These are phyloP conservation scores for Kryptolebias ocellatus DNA, from an alignment of 2,797 vertebrate genomes.

Conservation along the genomic window DNA sequence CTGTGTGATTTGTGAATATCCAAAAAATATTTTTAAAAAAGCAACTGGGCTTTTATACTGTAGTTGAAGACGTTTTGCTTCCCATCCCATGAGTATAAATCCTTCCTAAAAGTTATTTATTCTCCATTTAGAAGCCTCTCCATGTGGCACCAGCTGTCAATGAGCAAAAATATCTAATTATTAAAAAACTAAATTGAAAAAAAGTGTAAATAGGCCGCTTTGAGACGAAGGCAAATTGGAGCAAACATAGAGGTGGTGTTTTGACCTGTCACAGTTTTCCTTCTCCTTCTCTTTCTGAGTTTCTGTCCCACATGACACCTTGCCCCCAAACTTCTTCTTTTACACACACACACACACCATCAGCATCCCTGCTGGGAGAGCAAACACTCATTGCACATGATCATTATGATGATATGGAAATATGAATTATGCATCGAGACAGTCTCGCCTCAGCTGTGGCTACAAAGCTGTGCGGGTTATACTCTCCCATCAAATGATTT, in stretches of 20 bases:
- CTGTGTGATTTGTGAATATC: too few relatives aligned
- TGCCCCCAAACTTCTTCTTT: not conserved
- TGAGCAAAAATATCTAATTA: constrained; percentile 56
- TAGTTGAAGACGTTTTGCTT: too few relatives aligned
- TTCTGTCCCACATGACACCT: constrained; percentile 65
- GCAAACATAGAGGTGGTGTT: constrained; percentile 21
- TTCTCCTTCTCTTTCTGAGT: constrained; percentile 25
- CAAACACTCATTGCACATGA: constrained; percentile 76
- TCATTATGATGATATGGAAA: constrained; percentile 80
- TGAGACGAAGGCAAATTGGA: constrained; percentile 55
- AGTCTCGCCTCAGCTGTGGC: constrained; percentile 68
- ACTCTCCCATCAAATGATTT: constrained; percentile 69
- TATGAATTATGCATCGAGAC: constrained; percentile 80
- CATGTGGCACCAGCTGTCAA: constrained; percentile 22
- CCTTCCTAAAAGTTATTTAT: too few relatives aligned
- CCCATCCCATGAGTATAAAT: too few relatives aligned
- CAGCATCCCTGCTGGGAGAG: constrained; percentile 69
- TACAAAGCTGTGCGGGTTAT: constrained; percentile 75
- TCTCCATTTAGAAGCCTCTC: too few relatives aligned
- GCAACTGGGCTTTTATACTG: too few relatives aligned
- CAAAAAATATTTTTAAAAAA: too few relatives aligned
- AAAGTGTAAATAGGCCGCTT: constrained; percentile 31
- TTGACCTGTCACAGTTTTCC: constrained; percentile 41
- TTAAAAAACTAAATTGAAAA: constrained; percentile 22
- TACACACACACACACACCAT: constrained; percentile 16